Conservation (phyloP, 2,113 vertebrate genomes). For the Salminus brasiliensis region DNA sequence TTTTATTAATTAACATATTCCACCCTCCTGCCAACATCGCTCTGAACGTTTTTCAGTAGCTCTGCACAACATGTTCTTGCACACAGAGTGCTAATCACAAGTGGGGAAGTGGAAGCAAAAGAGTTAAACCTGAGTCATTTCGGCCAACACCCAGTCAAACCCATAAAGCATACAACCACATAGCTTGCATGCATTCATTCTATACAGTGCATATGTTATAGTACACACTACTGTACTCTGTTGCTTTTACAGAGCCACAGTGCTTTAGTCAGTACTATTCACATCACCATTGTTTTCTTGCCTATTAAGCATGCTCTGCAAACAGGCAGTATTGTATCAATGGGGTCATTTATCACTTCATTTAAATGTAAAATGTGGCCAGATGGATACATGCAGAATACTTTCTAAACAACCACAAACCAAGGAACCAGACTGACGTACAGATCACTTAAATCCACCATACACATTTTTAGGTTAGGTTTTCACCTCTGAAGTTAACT, state of each 20-base stretch:
- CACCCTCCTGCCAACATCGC: not conserved
- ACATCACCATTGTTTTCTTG: not conserved
- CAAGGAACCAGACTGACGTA: no score
- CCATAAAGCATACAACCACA: slow-evolving; percentile 36
- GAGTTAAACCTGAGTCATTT: slow-evolving; percentile 43
- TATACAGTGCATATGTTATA: not conserved
- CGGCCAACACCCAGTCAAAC: slow-evolving; percentile 40
- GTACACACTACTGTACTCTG: not conserved
- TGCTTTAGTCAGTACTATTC: no score
- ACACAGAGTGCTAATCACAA: not conserved
- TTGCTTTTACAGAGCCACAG: no score
- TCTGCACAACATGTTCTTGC: not conserved
- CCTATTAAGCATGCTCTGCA: not conserved
- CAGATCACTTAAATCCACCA: no score
- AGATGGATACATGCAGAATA: no score
- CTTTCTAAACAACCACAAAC: no score
- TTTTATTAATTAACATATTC: not conserved
- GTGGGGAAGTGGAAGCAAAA: not conserved
- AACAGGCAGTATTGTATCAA: not conserved
- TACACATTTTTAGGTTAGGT: no score
- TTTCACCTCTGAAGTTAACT: no score
- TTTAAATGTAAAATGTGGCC: not conserved
- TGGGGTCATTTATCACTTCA: not conserved
- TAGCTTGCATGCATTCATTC: slow-evolving; percentile 9
- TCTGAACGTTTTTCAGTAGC: not conserved